Evolutionary conservation across 2,113 vertebrate genomes (phyloP).

Genomic region (Melanocharis versteri): DNA sequence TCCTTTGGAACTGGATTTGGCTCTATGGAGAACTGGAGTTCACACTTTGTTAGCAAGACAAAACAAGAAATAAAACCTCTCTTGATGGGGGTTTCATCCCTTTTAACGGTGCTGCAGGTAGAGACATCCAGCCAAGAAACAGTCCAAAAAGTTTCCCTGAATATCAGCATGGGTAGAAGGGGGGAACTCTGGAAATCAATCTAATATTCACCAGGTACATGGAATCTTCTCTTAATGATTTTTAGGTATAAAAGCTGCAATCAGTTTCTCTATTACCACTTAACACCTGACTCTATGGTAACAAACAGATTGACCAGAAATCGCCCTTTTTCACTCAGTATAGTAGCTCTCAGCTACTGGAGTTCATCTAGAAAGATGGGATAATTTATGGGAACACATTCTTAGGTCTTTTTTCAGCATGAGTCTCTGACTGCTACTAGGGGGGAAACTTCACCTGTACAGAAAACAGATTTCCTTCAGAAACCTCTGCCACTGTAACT

Average conservation of each 20-base stretch:
- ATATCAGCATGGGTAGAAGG: not conserved
- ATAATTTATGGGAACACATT: not conserved
- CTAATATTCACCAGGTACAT: not conserved
- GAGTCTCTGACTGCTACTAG: not conserved
- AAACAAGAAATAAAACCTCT: not conserved
- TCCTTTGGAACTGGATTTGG: not conserved
- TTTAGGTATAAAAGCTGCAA: not conserved
- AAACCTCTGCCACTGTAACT: not conserved
- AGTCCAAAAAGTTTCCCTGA: not conserved
- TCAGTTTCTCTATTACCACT: not conserved
- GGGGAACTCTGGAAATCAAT: not conserved
- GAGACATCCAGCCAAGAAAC: not conserved
- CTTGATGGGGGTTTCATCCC: not conserved
- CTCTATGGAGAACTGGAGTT: not conserved
- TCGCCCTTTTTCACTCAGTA: not conserved
- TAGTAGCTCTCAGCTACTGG: not conserved
- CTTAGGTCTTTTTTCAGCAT: not conserved
- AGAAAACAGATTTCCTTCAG: constrained; percentile 5
- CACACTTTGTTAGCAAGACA: not conserved
- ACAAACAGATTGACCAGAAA: not conserved
- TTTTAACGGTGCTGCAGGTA: fast-evolving
- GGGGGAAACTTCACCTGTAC: not conserved
- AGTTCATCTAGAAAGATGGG: not conserved
- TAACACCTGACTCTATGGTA: not conserved
- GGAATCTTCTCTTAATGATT: not conserved